Evolutionary conservation across 2,888 invertebrate species (phyloP).

Genomic region (Drosophila neotestacea): DNA sequence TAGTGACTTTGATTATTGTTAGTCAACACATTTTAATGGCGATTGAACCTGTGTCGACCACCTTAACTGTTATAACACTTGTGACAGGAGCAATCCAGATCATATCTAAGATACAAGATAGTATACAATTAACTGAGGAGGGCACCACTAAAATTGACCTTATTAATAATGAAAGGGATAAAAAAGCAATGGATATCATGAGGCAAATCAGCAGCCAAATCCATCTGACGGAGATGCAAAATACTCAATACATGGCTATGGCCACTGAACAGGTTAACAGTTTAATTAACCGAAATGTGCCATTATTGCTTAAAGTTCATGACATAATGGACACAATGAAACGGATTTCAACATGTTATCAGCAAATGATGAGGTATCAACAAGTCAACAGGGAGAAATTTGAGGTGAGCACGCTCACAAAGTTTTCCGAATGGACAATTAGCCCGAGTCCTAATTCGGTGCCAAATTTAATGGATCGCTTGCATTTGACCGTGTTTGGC

Average conservation of each 20-base stretch:
- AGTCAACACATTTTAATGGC: no score
- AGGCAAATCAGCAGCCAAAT: conserved; percentile 82
- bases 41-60: no score
- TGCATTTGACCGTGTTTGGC: conserved; percentile 87
- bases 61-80: no score
- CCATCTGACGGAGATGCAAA: conserved; percentile 84
- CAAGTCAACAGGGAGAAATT: conserved; percentile 86
- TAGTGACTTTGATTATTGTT: no score
- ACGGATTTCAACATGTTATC: conserved; percentile 87
- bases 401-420: conserved; percentile 89
- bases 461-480: conserved; percentile 88
- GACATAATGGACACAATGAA: conserved; percentile 88
- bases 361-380: no score
- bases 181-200: no score
- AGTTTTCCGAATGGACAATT: conserved; percentile 90
- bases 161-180: no score
- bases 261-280: conserved; percentile 82
- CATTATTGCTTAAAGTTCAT: conserved; percentile 87
- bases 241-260: conserved; percentile 80
- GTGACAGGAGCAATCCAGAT: no score
- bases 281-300: conserved; percentile 83
- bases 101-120: no score
- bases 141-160: no score
- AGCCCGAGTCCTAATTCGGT: conserved; percentile 89
- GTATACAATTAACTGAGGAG: no score